Conservation (phyloP, 2,113 vertebrate species). For the Athene noctua region DNA sequence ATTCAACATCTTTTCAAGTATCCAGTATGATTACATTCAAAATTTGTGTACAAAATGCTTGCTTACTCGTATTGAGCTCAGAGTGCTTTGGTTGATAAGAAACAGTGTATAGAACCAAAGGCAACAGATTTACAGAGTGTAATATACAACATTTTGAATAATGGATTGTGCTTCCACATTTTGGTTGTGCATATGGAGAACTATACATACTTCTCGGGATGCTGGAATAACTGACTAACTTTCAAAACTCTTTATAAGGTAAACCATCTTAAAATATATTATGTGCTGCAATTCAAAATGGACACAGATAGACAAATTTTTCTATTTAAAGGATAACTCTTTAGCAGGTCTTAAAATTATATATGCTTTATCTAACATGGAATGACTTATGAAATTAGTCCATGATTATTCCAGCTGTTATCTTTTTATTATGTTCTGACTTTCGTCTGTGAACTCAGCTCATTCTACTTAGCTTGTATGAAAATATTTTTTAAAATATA, state of each 20-base stretch:
- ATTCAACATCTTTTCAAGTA: background rate
- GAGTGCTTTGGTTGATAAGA: background rate
- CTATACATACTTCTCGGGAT: background rate
- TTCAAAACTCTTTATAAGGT: background rate
- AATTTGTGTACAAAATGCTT: background rate
- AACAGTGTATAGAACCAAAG: background rate
- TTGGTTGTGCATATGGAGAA: background rate
- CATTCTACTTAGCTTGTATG: background rate
- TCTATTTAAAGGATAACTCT: background rate
- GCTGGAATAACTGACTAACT: background rate
- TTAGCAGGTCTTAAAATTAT: background rate
- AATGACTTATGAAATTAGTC: background rate
- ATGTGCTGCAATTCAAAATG: background rate
- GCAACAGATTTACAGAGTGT: background rate
- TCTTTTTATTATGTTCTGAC: background rate
- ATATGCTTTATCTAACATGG: background rate
- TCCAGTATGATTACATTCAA: background rate
- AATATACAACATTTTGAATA: background rate
- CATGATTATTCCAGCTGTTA: background rate
- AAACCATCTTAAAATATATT: background rate
- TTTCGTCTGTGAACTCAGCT: background rate
- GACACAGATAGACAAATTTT: background rate
- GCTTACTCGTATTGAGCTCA: background rate
- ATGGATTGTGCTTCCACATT: background rate
- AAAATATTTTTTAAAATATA: background rate